Conservation (phyloP, 2,113 vertebrate genomes). For the Salvator merianae region DNA sequence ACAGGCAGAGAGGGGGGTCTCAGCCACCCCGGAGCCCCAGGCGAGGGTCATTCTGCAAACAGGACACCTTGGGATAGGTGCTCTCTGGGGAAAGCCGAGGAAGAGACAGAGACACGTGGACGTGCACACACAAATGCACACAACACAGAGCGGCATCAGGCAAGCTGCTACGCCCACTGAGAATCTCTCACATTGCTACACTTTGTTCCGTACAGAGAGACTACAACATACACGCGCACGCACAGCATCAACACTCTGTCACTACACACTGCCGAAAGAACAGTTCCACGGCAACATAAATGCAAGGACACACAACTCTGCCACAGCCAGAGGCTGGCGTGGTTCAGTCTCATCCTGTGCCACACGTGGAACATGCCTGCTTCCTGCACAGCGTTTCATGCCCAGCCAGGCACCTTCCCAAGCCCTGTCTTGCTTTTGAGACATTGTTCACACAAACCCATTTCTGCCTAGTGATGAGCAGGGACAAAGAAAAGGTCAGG, state of each 20-base stretch:
- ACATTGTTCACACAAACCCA: background rate
- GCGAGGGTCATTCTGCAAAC: background rate
- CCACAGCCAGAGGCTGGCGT: background rate
- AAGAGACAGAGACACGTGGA: background rate
- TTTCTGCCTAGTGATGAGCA: background rate
- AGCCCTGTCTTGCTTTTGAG: background rate
- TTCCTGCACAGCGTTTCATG: background rate
- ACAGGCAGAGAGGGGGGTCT: background rate
- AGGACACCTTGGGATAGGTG: background rate
- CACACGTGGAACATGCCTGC: background rate
- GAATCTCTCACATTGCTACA: background rate
- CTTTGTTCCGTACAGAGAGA: background rate
- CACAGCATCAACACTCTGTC: background rate
- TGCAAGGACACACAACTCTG: background rate
- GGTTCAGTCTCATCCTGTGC: background rate
- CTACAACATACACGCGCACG: background rate
- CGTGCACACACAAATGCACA: background rate
- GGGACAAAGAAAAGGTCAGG: background rate
- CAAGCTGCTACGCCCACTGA: background rate
- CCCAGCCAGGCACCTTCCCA: background rate
- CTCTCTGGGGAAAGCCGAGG: background rate
- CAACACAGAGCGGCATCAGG: slow-evolving; percentile 1
- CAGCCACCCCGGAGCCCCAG: background rate
- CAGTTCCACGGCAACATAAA: slow-evolving; percentile 13
- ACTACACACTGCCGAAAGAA: slow-evolving; percentile 1